phyloP scores from a whole-genome alignment of 2,113 vertebrate species.

The Fukomys damarensis region DNA sequence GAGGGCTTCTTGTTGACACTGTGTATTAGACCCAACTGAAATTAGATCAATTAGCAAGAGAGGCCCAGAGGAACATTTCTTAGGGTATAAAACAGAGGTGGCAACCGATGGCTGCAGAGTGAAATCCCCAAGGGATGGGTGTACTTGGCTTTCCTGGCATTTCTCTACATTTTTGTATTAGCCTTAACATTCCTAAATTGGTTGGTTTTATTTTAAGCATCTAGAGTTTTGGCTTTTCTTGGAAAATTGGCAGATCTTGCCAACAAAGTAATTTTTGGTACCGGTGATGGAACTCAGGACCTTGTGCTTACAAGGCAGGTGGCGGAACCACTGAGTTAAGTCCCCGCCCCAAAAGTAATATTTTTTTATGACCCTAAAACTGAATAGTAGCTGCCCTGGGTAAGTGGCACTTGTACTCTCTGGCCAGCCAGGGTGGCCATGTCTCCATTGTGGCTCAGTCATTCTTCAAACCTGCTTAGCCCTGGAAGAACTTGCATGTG shows the following conservation, averaged over 20 bases:
- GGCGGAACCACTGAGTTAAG: too few species aligned
- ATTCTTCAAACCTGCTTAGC: not conserved
- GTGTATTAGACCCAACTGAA: not conserved
- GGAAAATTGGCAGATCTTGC: slow-evolving; percentile 15
- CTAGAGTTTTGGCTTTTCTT: slow-evolving; percentile 42
- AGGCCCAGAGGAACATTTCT: not conserved
- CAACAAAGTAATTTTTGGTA: too few species aligned
- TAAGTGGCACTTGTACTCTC: not conserved
- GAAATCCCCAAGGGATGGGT: not conserved
- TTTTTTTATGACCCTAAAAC: not conserved
- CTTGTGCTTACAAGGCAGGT: too few species aligned
- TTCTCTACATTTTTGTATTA: slow-evolving; percentile 6
- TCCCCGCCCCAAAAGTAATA: too few species aligned
- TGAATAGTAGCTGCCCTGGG: not conserved
- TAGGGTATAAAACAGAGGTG: slow-evolving; percentile 7
- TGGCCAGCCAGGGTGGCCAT: not conserved
- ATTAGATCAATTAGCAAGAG: slow-evolving; percentile 9
- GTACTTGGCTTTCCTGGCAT: not conserved
- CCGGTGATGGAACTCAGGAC: too few species aligned
- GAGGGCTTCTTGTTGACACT: not conserved
- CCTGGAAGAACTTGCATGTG: not conserved
- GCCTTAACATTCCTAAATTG: slow-evolving; percentile 47
- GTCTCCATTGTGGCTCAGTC: not conserved
- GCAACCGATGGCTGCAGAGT: not conserved
- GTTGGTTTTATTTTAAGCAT: slow-evolving; percentile 41